Evolutionary conservation across 2,888 invertebrate genomes (phyloP).

Genomic region (Operophtera brumata): DNA sequence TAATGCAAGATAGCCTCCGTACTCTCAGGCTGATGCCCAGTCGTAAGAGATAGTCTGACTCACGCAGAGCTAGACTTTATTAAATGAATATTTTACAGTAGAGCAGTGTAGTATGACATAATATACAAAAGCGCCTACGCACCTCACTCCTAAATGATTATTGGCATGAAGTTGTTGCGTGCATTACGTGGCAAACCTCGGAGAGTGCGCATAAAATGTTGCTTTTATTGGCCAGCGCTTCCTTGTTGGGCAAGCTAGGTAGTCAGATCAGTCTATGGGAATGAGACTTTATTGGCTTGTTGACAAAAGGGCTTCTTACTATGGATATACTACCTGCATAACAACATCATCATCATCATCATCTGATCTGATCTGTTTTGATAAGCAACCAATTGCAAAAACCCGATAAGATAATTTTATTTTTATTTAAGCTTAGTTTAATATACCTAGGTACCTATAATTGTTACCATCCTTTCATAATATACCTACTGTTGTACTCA

Average conservation of each 20-base stretch:
- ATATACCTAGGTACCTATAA: too few species aligned
- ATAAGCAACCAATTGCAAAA: too few species aligned
- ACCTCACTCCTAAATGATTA: constrained; percentile 18
- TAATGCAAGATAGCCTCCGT: too few species aligned
- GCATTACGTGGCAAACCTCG: constrained; percentile 12
- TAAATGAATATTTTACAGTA: constrained; percentile 3
- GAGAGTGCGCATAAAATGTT: constrained; percentile 15
- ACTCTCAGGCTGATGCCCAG: not conserved
- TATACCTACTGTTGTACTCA: too few species aligned
- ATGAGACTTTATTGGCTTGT: not conserved
- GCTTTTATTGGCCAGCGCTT: constrained; percentile 16
- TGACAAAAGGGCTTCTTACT: too few species aligned
- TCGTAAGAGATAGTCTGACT: not conserved
- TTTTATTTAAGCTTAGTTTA: too few species aligned
- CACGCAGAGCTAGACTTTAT: not conserved
- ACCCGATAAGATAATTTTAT: too few species aligned
- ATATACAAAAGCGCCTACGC: constrained; percentile 17
- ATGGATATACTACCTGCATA: too few species aligned
- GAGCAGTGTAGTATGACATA: constrained; percentile 17
- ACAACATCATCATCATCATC: too few species aligned
- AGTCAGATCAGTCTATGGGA: constrained; percentile 3
- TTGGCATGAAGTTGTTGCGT: constrained; percentile 23
- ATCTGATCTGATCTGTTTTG: too few species aligned
- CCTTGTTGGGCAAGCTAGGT: constrained; percentile 13
- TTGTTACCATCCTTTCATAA: too few species aligned